Evolutionary conservation across 2,797 vertebrate genomes (phyloP), one percentile per base, ranked within the genome.

Genomic region (Coracias cyanogaster): DNA sequence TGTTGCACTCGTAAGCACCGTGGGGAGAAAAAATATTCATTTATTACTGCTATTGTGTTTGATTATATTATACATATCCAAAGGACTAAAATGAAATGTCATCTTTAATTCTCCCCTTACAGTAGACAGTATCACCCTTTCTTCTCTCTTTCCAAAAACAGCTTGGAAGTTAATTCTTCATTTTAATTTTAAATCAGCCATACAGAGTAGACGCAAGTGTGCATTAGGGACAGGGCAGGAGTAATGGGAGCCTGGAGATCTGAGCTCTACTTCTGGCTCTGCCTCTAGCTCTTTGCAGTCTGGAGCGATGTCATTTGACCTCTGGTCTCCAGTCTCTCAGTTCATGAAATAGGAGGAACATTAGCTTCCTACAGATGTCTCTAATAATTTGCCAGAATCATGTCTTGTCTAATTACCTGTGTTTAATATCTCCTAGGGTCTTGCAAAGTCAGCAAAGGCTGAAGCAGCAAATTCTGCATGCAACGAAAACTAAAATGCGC

Each of bases 11-110:
- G 25, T 85, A 94, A 94, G 64, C 71, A 87, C 95, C 86, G 1
- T 25, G 69, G 95, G 92, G 89, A 95, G 88, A 96, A 90, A 95
- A 77, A 76, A 83, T 22, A 89, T 88, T 91, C 86, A 96, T 96
- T 97, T 96, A 93, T 97, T 96, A 89, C 94, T 65, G 71, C 91
- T 95, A 72, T 96, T 95, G 81, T 78, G 79, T 94, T 95, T 96
- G 92, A 96, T 96, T 97, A 86, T 84, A 84, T 86, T 94, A 89
- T 7, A 5, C 55, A 51, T 93, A 96, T 90, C 90, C 80, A 82
- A 89, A 95, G 45, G 62, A 84, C 84, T 80, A 89, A 92, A 96
- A 94, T 85, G 85, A 95, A 96, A 96, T 81, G 86, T 93, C 96
- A 83, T 96, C 81, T 95, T 95, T 90, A 90, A 93, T 96, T 97